Percentiles rank a stretch among this genome's conserved stretches.
Conservation (phyloP, 2,797 vertebrate species). For the Acipenser ruthenus region DNA sequence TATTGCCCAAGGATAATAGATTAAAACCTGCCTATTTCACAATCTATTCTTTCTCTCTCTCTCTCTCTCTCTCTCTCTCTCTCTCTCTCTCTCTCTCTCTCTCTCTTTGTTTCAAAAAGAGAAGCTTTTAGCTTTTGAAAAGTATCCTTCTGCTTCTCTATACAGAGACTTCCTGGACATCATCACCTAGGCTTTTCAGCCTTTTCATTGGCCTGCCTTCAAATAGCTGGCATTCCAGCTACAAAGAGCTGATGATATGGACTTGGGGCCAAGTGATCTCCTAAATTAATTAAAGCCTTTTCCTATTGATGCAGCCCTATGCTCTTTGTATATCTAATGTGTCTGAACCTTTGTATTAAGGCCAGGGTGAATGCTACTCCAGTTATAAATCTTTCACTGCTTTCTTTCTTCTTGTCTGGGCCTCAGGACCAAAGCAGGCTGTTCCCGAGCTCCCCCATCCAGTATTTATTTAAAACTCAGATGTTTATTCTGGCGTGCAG, state of each 20-base stretch:
- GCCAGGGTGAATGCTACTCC: conserved; percentile 34
- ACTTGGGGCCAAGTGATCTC: conserved; percentile 47
- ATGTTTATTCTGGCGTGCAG: conserved; percentile 53
- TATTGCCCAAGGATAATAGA: too few species aligned
- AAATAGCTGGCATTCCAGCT: conserved; percentile 74
- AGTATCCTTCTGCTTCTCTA: conserved; percentile 70
- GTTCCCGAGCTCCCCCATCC: conserved; percentile 3
- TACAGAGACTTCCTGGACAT: conserved; percentile 51
- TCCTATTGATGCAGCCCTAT: conserved; percentile 32
- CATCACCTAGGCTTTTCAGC: conserved; percentile 64
- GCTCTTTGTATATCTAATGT: conserved; percentile 47
- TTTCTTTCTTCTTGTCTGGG: conserved; percentile 37
- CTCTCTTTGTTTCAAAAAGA: conserved; percentile 60
- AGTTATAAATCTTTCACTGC: conserved; percentile 55
- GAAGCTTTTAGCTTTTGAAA: conserved; percentile 82
- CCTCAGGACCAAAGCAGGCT: conserved; percentile 10
- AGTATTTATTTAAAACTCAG: conserved; percentile 63
- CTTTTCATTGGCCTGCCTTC: conserved; percentile 48
- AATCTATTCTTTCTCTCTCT: conserved; percentile 16
- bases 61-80: conserved; percentile 47
- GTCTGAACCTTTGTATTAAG: conserved; percentile 48
- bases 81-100: conserved; percentile 50
- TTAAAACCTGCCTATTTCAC: too few species aligned
- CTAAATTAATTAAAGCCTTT: conserved; percentile 68
- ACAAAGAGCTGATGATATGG: conserved; percentile 65